A percentile compares a stretch with the other conserved stretches of the same genome.
Conservation (phyloP, 2,888 invertebrate species). For the Andrena trimmerana region DNA sequence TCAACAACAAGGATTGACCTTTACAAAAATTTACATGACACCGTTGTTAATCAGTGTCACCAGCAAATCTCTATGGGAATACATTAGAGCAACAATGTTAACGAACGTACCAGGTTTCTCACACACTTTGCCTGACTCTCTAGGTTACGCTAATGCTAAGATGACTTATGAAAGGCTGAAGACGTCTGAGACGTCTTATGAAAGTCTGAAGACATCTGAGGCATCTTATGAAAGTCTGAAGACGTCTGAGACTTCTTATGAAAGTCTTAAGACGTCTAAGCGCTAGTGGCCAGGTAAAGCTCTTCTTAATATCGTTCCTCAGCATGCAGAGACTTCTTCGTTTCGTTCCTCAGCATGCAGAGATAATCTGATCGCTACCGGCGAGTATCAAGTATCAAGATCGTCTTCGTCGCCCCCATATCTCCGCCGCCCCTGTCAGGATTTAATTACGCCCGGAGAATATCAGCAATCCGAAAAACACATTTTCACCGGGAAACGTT, state of each 20-base stretch:
- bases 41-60: not conserved
- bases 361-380: constrained; percentile 36
- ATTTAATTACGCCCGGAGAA: constrained; percentile 28
- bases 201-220: too few relatives aligned
- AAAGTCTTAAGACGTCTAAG: too few relatives aligned
- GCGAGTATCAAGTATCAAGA: constrained; percentile 37
- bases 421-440: not conserved
- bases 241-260: too few relatives aligned
- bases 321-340: constrained; percentile 12
- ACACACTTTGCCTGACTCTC: constrained; percentile 17
- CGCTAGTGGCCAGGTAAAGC: constrained; percentile 1
- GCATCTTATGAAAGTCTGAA: too few relatives aligned
- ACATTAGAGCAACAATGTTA: constrained; percentile 13
- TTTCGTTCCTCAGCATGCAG: constrained; percentile 10
- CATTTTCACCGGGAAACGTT: constrained; percentile 27
- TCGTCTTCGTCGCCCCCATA: not conserved
- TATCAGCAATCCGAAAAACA: constrained; percentile 17
- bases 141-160: not conserved
- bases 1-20: not conserved
- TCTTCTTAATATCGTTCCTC: constrained; percentile 26
- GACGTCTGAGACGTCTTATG: too few relatives aligned
- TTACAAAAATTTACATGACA: not conserved
- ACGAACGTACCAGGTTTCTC: constrained; percentile 20
- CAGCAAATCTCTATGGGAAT: constrained; percentile 1
- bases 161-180: too few relatives aligned